Conservation (phyloP, 2,797 vertebrate genomes). For the Sebastes oblongus region DNA sequence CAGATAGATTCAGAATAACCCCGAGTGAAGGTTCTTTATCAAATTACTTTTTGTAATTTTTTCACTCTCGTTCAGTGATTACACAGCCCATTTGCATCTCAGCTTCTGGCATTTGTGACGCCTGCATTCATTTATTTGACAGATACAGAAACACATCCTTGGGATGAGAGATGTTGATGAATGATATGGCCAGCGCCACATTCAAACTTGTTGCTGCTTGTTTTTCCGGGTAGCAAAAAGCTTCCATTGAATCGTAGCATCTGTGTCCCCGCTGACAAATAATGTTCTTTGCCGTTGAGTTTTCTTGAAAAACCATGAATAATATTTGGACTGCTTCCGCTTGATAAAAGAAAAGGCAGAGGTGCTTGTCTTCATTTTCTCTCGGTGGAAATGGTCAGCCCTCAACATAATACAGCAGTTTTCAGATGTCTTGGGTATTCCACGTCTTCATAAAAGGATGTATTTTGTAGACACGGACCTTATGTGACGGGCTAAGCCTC, state of each 20-base stretch:
- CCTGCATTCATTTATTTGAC: not conserved
- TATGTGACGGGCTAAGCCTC: not conserved
- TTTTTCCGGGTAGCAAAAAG: not conserved
- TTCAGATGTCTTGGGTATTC: not conserved
- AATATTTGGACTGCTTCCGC: constrained; percentile 3
- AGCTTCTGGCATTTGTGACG: constrained; percentile 3
- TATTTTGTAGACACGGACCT: not conserved
- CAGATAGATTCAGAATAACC: not conserved
- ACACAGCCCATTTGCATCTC: not conserved
- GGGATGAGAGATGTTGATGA: not conserved
- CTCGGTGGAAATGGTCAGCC: not conserved
- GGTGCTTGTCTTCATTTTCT: constrained; percentile 32
- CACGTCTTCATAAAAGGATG: constrained; percentile 8
- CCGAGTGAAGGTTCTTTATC: not conserved
- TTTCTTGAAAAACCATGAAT: constrained; percentile 11
- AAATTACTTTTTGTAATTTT: not conserved
- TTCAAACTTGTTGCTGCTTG: not conserved
- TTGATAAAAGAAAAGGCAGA: not conserved
- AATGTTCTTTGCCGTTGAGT: not conserved
- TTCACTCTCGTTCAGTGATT: not conserved
- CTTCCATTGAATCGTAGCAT: not conserved
- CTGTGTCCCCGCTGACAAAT: not conserved
- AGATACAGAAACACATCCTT: not conserved
- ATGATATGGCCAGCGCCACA: not conserved
- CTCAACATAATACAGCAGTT: not conserved